Base-by-base conservation (phyloP, 2,888 invertebrate genomes). In the Sarcophaga caerulescens region DNA sequence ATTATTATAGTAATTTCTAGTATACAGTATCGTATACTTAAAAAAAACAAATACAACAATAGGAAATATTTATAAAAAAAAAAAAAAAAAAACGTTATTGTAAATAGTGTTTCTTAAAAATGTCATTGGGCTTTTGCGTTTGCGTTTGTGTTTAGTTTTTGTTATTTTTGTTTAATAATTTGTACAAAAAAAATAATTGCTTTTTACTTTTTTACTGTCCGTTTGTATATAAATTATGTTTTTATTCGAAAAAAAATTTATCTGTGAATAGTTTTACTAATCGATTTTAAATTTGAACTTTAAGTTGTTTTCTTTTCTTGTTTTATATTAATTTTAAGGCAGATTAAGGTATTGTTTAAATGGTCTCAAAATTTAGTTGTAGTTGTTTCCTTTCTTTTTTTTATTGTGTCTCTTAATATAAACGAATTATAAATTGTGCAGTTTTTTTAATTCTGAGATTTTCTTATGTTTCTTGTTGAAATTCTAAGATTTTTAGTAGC, bases 401-500 rank as follows among this genome's bases (percentile, higher is more conserved):
- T n/a, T n/a, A 14, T 52, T 17, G 17, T 52, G 12, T 17, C 52
- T 52, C 52, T 52, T 52, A 52, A 1, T 52, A 17, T 52, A 73
- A 73, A 57, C 59, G 35, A 73, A 69, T 81, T 59, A 66, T 70
- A 86, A 80, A 73, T 81, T 86, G 74, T 84, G 86, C 75, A 60
- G 70, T 84, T 84, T 83, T 74, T 35, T 8, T 35, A 35, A 35
- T 35, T 75, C 70, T 63, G 73, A 78, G 74, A 79, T 71, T 75
- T 79, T 68, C 45, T 85, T 84, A 84, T 63, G 87, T 87, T 88
- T 89, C 81, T 65, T 75, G 47, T 60, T 82, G 10, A 60, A 60
- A 52, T 52, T 52, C 17, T n/a, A 60, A 60, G 60, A 19, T 60
- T 19, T 87, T 90, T 93, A 92, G 91, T 89, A 91, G 92, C 93